Evolutionary conservation across 2,888 invertebrate species (phyloP).

Genomic region (Prosapia bicincta): DNA sequence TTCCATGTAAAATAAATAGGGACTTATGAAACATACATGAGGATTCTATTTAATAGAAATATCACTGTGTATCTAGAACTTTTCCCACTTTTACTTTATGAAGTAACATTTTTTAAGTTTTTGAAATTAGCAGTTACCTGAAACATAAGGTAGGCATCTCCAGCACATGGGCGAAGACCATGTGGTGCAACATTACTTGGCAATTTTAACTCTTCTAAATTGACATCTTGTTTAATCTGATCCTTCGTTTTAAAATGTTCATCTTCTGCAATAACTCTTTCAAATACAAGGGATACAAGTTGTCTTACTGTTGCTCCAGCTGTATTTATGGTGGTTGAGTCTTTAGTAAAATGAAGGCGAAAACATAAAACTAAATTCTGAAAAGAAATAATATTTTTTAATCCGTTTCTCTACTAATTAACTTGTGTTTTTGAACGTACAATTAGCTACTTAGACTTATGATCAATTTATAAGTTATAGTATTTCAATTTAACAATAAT

Average conservation of each 20-base stretch:
- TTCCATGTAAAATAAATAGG: too few species aligned
- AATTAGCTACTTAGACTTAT: too few species aligned
- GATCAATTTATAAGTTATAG: too few species aligned
- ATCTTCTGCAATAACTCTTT: conserved; percentile 74
- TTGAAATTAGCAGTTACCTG: conserved; percentile 64
- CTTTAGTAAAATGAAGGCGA: conserved; percentile 92
- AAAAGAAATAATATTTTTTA: too few species aligned
- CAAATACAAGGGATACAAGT: conserved; percentile 87
- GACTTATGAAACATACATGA: too few species aligned
- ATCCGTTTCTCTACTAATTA: too few species aligned
- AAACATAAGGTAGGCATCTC: conserved; percentile 92
- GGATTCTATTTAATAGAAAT: too few species aligned
- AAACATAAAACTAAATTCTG: conserved; percentile 94
- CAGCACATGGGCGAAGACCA: conserved; percentile 81
- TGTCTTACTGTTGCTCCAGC: conserved; percentile 97
- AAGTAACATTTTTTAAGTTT: too few species aligned
- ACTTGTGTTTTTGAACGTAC: too few species aligned
- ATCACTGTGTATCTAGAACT: too few species aligned
- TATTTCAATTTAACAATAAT: too few species aligned
- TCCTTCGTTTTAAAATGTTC: conserved; percentile 49
- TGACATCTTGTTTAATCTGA: conserved; percentile 50
- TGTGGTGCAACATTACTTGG: conserved; percentile 74
- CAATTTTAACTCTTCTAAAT: conserved; percentile 74
- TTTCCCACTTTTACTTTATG: too few species aligned
- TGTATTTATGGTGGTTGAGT: conserved; percentile 92